Evolutionary conservation across 2,113 vertebrate genomes (phyloP), one percentile per base, ranked within the genome.

Genomic region (Pseudorectes ferrugineus): DNA sequence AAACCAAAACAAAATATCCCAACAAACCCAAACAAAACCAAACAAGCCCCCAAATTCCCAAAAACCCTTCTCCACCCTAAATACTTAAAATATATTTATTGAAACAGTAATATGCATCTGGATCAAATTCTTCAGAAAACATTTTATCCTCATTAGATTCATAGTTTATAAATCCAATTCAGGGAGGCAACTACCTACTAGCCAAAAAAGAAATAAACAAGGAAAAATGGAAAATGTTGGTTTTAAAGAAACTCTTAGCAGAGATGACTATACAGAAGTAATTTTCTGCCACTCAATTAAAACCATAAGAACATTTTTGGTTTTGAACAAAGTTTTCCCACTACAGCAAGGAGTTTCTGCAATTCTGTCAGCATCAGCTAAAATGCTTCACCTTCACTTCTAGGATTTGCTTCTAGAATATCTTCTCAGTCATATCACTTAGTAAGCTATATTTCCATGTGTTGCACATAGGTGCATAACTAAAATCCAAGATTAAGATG

Each of bases 281-380:
- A 67, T 94, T 94, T 96, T 86, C 35, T 95, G 57, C 49, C 54
- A 71, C 42, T 92, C 75, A 90, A 48, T 93, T 96, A 96, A 96
- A 97, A 95, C 67, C 77, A 90, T 73, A 95, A 92, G 79, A 88
- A 75, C 58, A 88, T 89, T 84, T 86, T 46, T 79, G 38, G 43
- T 19, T 80, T 70, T 89, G 72, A 94, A 89, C 46, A 84, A 43
- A 59, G 22, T 87, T 76, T 93, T 93, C 71, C 71, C 66, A 72
- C n/a, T 70, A 62, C 29, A 82, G 49, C 33, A 91, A 91, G 35
- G 35, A 89, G 48, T 63, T 95, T 72, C 51, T 92, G 87, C 70
- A 90, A 73, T 73, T 91, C 66, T 52, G 91, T 67, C 31, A 62
- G 46, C 81, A 78, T 89, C 76, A 82, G 79, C 74, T 85, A 65